phyloP scores from a whole-genome alignment of 37 sponge, comb jelly and placozoan genomes.

The Axinella damicornis region DNA sequence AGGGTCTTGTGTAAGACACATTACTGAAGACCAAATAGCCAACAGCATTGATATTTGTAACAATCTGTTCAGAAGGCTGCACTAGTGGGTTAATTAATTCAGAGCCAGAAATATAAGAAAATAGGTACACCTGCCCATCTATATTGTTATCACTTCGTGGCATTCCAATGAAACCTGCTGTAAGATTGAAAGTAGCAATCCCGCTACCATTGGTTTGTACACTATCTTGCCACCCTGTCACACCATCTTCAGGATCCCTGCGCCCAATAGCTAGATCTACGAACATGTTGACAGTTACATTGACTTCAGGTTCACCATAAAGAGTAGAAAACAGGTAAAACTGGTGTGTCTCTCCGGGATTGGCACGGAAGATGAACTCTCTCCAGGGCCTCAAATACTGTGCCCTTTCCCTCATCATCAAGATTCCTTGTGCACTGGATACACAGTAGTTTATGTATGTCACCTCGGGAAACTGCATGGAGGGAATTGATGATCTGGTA shows the following conservation, averaged over 20 bases:
- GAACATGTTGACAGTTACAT: background rate
- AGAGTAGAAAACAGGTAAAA: constrained; percentile 9
- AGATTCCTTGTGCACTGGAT: too few species aligned
- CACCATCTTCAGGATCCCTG: background rate
- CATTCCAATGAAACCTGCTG: background rate
- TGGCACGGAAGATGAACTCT: too few species aligned
- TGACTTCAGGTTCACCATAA: constrained; percentile 19
- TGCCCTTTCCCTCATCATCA: too few species aligned
- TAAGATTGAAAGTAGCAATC: constrained; percentile 26
- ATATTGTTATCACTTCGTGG: constrained; percentile 13
- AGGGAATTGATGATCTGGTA: too few species aligned
- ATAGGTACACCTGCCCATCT: constrained; percentile 61
- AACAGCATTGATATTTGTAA: background rate
- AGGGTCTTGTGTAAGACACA: background rate
- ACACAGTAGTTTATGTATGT: too few species aligned
- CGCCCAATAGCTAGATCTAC: too few species aligned
- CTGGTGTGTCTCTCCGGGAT: too few species aligned
- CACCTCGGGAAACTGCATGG: too few species aligned
- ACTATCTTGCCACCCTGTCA: background rate
- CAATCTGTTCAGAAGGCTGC: background rate
- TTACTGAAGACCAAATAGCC: background rate
- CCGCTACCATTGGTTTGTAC: background rate
- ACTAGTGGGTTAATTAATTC: background rate
- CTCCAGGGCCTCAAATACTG: too few species aligned
- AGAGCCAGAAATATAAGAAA: constrained; percentile 26